Base-by-base conservation (phyloP, 1,140 invertebrate genomes). In the Eriosoma lanigerum region DNA sequence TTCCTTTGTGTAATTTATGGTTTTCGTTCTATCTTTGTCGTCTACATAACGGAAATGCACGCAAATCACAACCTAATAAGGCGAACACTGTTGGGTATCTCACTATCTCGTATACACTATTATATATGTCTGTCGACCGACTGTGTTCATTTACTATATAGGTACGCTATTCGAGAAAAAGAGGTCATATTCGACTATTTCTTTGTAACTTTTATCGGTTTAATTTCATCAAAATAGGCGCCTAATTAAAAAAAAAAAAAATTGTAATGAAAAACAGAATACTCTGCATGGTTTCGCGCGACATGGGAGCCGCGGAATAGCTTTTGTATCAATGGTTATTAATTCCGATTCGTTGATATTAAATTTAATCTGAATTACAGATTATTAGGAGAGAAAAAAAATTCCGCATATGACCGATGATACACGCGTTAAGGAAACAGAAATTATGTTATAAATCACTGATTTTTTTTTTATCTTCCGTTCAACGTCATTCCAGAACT, bases 371-470 rank as follows among this genome's bases (percentile, higher is more conserved):
- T 17, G 44, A 68, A 46, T 46, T 48, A 46, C n/a, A 46, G 66
- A 68, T 68, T 72, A 29, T 12, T 52, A 72, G 24, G 46, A 72
- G 13, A 29, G 24, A 10, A 60, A 10, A n/a, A 68, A 54, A 24
- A 44, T 15, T 12, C 1, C n/a, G 10, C 19, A 52, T 13, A n/a
- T n/a, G n/a, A n/a, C n/a, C n/a, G n/a, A n/a, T n/a, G n/a, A n/a
- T 56, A 19, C 21, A n/a, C 17, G 62, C n/a, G 75, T 24, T 24
- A 21, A 58, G 73, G n/a, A 60, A 76, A 54, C 19, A n/a, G 29
- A 78, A 78, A 78, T 78, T 60, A 78, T 60, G 75, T 78, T 60
- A 78, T 78, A 78, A 78, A 78, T 78, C 75, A 78, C 62, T 60
- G 32, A 10, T 17, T 44, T 58, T 58, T 76, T 62, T 58, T 54